Evolutionary conservation across 2,113 vertebrate species (phyloP).

Genomic region (Cyanoderma ruficeps): DNA sequence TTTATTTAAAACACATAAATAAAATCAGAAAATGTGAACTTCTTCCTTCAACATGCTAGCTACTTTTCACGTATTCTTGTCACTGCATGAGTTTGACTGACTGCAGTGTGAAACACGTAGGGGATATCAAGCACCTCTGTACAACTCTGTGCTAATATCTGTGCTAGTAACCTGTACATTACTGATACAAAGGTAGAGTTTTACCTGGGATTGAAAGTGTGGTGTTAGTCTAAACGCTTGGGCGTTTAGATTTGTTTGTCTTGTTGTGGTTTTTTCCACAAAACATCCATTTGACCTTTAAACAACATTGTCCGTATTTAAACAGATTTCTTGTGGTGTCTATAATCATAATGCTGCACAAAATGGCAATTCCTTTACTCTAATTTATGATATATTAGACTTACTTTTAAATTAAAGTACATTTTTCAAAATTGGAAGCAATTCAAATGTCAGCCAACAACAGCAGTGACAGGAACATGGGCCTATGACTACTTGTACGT

Average conservation of each 20-base stretch:
- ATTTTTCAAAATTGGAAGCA: slow-evolving; percentile 55
- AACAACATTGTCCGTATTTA: slow-evolving; percentile 38
- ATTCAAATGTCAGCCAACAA: slow-evolving; percentile 52
- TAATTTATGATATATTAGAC: slow-evolving; percentile 7
- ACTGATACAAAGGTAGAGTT: background rate
- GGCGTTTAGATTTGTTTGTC: background rate
- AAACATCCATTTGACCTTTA: background rate
- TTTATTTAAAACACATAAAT: slow-evolving; percentile 42
- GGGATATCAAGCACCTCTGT: background rate
- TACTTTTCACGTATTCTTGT: background rate
- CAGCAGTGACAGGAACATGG: background rate
- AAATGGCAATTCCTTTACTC: slow-evolving; percentile 26
- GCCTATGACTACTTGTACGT: background rate
- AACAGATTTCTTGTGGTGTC: slow-evolving; percentile 36
- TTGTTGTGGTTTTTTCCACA: background rate
- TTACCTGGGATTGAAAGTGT: background rate
- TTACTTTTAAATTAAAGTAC: slow-evolving; percentile 28
- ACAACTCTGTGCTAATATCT: background rate
- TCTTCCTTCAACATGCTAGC: background rate
- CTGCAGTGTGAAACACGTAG: background rate
- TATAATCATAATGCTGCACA: slow-evolving; percentile 16
- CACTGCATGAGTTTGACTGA: background rate
- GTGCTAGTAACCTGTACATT: background rate
- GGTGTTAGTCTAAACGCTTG: background rate
- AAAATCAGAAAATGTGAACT: slow-evolving; percentile 45